Percentiles rank a stretch among this genome's conserved stretches.
phyloP scores from a whole-genome alignment of 2,797 vertebrate species.

The Syngnathus acus region DNA sequence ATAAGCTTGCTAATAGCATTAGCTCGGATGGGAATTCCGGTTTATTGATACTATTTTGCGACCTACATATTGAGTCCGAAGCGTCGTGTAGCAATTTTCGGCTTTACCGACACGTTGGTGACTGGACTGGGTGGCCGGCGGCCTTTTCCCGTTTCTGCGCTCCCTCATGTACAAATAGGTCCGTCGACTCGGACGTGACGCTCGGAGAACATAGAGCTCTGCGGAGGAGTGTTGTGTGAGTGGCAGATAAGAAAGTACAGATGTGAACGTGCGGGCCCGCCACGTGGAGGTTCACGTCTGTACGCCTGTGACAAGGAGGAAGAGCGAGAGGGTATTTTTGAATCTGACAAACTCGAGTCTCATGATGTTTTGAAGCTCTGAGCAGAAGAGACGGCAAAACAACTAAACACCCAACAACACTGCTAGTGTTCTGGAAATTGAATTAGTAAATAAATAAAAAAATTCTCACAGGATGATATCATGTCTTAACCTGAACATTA shows the following conservation, averaged over 20 bases:
- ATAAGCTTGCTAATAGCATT: too few relatives aligned
- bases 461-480: background rate
- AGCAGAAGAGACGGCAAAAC: constrained; percentile 12
- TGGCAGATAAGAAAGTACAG: constrained; percentile 31
- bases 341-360: constrained; percentile 52
- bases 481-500: background rate
- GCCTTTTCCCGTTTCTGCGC: background rate
- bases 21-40: background rate
- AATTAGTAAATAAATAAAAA: constrained; percentile 19
- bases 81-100: constrained; percentile 31
- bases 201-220: constrained; percentile 11
- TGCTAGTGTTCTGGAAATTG: constrained; percentile 19
- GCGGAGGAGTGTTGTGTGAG: background rate
- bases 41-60: constrained; percentile 4
- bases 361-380: constrained; percentile 64
- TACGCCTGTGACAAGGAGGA: constrained; percentile 10
- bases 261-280: constrained; percentile 15
- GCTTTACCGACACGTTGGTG: background rate
- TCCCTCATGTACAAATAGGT: constrained; percentile 27
- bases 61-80: constrained; percentile 34
- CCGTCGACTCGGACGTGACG: constrained; percentile 4
- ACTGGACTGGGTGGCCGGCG: background rate
- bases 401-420: constrained; percentile 24
- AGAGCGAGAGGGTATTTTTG: constrained; percentile 38
- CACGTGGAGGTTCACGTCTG: constrained; percentile 16